phyloP scores from a whole-genome alignment of 2,113 vertebrate genomes.

The Nothocercus nigrocapillus region DNA sequence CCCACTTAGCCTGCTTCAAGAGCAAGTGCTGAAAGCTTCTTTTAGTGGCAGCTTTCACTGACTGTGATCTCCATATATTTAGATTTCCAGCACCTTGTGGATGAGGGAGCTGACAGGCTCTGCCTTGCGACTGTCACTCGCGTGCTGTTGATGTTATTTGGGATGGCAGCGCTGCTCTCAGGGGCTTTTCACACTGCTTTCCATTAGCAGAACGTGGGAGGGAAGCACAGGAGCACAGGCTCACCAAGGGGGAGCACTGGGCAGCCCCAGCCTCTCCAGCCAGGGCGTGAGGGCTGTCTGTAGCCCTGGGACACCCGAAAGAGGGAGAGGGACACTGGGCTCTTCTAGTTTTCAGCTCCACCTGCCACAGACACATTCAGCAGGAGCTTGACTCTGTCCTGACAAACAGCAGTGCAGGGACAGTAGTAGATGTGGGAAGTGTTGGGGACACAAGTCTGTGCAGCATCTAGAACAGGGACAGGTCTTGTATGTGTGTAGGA shows the following conservation, averaged over 20 bases:
- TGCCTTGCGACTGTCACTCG: neutral
- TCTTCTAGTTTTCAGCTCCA: neutral
- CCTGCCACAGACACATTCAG: neutral
- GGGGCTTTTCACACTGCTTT: neutral
- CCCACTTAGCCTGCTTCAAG: neutral
- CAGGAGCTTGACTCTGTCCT: neutral
- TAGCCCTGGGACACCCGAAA: too few species aligned
- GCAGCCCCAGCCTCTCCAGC: too few species aligned
- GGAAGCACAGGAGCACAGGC: neutral
- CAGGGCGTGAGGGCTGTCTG: neutral
- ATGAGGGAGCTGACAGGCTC: neutral
- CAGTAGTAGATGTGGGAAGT: too few species aligned
- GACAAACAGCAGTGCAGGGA: neutral
- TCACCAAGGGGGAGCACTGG: too few species aligned
- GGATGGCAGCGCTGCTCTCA: neutral
- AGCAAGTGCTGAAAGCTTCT: neutral
- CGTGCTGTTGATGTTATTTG: rapidly evolving
- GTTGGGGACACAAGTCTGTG: too few species aligned
- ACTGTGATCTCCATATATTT: neutral
- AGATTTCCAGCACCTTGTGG: neutral
- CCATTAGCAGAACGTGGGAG: neutral
- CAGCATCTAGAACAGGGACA: neutral
- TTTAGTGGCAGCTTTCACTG: neutral
- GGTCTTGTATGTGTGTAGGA: neutral
- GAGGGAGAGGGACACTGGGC: neutral